Conservation (phyloP, 1,140 invertebrate genomes). For the Trichomalopsis sarcophagae region DNA sequence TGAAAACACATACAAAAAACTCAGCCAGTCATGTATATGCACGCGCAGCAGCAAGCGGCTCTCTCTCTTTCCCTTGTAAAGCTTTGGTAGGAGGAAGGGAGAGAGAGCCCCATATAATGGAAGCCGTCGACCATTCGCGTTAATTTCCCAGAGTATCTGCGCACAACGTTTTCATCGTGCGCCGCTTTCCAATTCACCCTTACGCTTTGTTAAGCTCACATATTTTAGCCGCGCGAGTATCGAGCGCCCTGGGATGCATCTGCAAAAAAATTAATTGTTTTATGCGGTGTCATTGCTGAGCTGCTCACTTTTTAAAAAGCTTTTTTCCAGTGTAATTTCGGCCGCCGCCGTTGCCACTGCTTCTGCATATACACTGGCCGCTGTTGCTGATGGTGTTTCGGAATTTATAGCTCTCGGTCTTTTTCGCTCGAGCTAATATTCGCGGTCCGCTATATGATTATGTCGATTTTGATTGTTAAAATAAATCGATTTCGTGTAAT, state of each 20-base stretch:
- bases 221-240: conserved; percentile 48
- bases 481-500: background rate
- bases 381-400: background rate
- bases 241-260: conserved; percentile 39
- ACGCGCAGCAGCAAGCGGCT: background rate
- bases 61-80: background rate
- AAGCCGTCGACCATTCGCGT: conserved; percentile 48
- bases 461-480: background rate
- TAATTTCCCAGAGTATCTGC: conserved; percentile 51
- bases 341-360: too few species aligned
- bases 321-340: conserved; percentile 27
- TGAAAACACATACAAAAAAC: conserved; percentile 37
- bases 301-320: conserved; percentile 24
- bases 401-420: background rate
- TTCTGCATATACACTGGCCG: too few species aligned
- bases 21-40: conserved; percentile 38
- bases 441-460: background rate
- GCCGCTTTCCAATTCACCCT: conserved; percentile 36
- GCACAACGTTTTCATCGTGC: conserved; percentile 45
- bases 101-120: conserved; percentile 32
- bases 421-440: conserved; percentile 8
- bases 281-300: conserved; percentile 43
- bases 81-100: background rate
- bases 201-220: conserved; percentile 52
- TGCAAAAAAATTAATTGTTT: conserved; percentile 50